Evolutionary conservation across 2,888 invertebrate species (phyloP).

Genomic region (Apantesis nais): DNA sequence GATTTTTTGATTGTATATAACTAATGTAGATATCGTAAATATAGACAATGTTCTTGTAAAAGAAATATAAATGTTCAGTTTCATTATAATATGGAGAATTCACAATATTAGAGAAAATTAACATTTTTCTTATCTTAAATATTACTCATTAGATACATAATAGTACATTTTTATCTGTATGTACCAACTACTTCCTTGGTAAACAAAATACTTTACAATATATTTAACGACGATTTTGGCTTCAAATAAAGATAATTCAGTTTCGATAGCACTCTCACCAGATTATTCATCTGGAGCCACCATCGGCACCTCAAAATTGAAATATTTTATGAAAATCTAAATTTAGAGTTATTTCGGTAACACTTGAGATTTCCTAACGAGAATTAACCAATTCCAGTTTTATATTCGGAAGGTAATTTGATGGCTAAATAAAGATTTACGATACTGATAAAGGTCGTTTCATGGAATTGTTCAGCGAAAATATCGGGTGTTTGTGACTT

Average conservation of each 20-base stretch:
- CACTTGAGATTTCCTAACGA: constrained; percentile 23
- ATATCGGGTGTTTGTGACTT: neutral
- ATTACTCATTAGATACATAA: neutral
- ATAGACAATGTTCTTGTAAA: no score
- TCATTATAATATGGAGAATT: no score
- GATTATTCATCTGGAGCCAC: neutral
- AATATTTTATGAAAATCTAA: constrained; percentile 32
- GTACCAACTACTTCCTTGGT: neutral
- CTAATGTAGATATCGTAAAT: no score
- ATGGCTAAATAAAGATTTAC: constrained; percentile 16
- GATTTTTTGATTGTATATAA: no score
- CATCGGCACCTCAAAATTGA: constrained; percentile 20
- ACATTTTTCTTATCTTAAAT: neutral
- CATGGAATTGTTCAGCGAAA: constrained; percentile 12
- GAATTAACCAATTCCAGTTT: constrained; percentile 5
- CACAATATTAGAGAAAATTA: neutral
- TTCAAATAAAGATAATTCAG: constrained; percentile 28
- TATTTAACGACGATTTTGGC: constrained; percentile 27
- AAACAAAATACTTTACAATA: neutral
- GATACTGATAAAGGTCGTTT: constrained; percentile 6
- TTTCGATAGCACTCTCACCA: constrained; percentile 22
- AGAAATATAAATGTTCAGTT: no score
- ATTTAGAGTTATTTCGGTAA: constrained; percentile 25
- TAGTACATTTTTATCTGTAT: neutral
- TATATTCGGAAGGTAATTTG: constrained; percentile 22